A percentile compares a stretch with the other conserved stretches of the same genome.
phyloP scores from a whole-genome alignment of 2,888 invertebrate genomes.

The Phalera bucephala region DNA sequence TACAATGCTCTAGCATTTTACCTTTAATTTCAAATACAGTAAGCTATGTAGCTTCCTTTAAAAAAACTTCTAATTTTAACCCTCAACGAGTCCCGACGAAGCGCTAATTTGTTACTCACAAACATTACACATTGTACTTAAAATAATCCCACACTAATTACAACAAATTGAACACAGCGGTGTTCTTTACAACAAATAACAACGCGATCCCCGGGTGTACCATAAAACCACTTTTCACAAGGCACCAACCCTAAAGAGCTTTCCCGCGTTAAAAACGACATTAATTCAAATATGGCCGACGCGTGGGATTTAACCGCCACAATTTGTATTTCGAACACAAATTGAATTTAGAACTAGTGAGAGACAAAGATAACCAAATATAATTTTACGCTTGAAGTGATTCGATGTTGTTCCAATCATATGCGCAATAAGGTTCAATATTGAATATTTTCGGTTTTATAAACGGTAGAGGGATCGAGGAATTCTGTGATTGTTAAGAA shows the following conservation, averaged over 20 bases:
- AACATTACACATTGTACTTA: too few species aligned
- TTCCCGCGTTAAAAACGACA: slow-evolving; percentile 68
- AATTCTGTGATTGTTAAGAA: slow-evolving; percentile 73
- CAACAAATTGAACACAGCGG: slow-evolving; percentile 29
- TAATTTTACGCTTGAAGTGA: slow-evolving; percentile 42
- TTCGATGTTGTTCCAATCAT: slow-evolving; percentile 39
- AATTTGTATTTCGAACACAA: slow-evolving; percentile 69
- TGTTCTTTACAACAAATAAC: slow-evolving; percentile 28
- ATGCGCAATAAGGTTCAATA: slow-evolving; percentile 35
- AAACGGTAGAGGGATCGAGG: slow-evolving; percentile 42
- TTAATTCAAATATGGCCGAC: slow-evolving; percentile 68
- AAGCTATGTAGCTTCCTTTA: too few species aligned
- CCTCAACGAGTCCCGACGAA: too few species aligned
- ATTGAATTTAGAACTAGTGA: slow-evolving; percentile 68
- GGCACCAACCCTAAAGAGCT: slow-evolving; percentile 52
- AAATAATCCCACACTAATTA: slow-evolving; percentile 36
- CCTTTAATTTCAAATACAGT: too few species aligned
- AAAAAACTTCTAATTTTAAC: too few species aligned
- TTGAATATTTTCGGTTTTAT: slow-evolving; percentile 33
- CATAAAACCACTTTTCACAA: slow-evolving; percentile 51
- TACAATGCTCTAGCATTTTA: too few species aligned
- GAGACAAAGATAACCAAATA: slow-evolving; percentile 51
- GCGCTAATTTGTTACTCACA: too few species aligned
- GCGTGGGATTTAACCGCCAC: slow-evolving; percentile 61
- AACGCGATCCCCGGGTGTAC: slow-evolving; percentile 40